Evolutionary conservation across 2,888 invertebrate species (phyloP).

Genomic region (Apantesis nais): DNA sequence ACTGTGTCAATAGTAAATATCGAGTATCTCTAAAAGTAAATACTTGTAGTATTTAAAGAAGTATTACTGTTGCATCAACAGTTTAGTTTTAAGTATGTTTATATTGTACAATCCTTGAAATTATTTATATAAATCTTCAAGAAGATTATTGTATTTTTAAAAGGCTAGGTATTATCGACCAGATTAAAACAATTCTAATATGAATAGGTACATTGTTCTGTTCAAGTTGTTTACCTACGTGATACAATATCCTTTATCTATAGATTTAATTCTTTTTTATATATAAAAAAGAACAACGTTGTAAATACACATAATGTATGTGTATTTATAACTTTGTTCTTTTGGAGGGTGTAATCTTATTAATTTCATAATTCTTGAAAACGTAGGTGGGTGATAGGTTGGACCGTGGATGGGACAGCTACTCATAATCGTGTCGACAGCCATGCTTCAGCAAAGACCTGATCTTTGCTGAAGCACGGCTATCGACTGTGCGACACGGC

Average conservation of each 20-base stretch:
- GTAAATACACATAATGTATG: no score
- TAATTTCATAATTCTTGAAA: no score
- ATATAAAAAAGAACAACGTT: no score
- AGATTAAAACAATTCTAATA: not conserved
- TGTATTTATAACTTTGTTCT: no score
- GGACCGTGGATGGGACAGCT: no score
- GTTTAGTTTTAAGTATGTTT: not conserved
- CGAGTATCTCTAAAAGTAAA: not conserved
- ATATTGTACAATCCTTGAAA: not conserved
- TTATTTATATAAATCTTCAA: not conserved
- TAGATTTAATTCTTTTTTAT: no score
- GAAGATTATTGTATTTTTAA: not conserved
- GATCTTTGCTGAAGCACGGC: no score
- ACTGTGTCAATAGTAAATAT: not conserved
- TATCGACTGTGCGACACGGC: no score
- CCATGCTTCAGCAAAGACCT: no score
- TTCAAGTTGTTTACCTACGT: not conserved
- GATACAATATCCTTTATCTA: not conserved
- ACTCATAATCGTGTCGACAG: no score
- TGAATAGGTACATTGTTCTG: not conserved
- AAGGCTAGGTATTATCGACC: not conserved
- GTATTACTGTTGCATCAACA: not conserved
- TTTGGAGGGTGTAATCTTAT: no score
- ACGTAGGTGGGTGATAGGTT: no score
- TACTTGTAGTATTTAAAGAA: not conserved